These are phyloP conservation scores for Lasioglossum figueresi DNA, from an alignment of 2,888 invertebrate genomes.

Conservation along the genomic window DNA sequence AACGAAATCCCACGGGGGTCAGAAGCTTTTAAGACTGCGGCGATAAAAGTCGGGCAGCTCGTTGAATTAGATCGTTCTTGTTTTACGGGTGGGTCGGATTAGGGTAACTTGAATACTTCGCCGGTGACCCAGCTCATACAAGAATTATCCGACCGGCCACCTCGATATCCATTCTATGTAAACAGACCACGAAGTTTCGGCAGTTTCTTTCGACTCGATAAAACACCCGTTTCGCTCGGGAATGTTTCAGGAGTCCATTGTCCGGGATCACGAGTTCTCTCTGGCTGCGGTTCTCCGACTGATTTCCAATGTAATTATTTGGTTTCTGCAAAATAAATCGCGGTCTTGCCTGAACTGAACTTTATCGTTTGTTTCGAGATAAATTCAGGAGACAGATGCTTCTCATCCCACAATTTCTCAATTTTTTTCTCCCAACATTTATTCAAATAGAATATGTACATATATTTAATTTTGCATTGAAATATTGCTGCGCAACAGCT, in stretches of 20 bases:
- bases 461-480: no score
- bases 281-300: not conserved
- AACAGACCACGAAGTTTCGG: not conserved
- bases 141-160: conserved; percentile 16
- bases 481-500: no score
- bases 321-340: not conserved
- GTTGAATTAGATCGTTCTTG: conserved; percentile 48
- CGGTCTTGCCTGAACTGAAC: not conserved
- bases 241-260: not conserved
- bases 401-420: no score
- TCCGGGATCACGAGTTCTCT: not conserved
- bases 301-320: not conserved
- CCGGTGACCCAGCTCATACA: not conserved
- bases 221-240: not conserved
- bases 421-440: no score
- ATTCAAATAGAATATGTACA: no score
- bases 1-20: not conserved
- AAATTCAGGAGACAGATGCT: not conserved
- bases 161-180: not conserved
- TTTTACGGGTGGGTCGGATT: conserved; percentile 47
- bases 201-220: not conserved
- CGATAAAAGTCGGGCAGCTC: conserved; percentile 41
- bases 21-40: not conserved
- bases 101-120: conserved; percentile 33
- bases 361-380: not conserved